phyloP scores from a whole-genome alignment of 2,888 invertebrate species.

The Lasius platythorax region DNA sequence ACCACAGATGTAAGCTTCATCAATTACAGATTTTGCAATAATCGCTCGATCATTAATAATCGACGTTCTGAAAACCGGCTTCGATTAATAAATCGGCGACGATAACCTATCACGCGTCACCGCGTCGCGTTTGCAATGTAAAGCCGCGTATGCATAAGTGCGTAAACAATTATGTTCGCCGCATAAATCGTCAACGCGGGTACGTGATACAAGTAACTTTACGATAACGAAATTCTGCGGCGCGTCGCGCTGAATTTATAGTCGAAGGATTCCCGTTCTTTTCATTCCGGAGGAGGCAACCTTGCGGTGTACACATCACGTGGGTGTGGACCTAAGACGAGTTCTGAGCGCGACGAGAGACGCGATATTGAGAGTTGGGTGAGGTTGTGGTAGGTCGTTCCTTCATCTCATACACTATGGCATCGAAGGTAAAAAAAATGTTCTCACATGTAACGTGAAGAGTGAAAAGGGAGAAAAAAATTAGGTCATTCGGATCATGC shows the following conservation, averaged over 20 bases:
- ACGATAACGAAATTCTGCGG: constrained; percentile 51
- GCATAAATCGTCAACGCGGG: constrained; percentile 48
- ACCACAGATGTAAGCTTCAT: background rate
- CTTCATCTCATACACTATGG: constrained; percentile 57
- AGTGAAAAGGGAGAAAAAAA: constrained; percentile 3
- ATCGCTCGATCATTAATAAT: background rate
- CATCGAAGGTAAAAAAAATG: constrained; percentile 65
- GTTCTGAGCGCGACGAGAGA: constrained; percentile 61
- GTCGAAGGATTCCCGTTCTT: constrained; percentile 53
- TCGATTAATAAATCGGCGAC: constrained; percentile 40
- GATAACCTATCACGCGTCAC: background rate
- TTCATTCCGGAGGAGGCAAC: constrained; percentile 64
- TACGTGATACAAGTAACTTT: constrained; percentile 44
- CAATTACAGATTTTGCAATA: constrained; percentile 16
- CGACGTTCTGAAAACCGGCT: constrained; percentile 19
- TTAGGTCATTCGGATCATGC: background rate
- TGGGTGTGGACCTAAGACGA: constrained; percentile 73
- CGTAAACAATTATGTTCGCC: constrained; percentile 47
- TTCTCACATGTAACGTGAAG: constrained; percentile 61
- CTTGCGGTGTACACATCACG: constrained; percentile 70
- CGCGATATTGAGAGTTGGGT: constrained; percentile 71
- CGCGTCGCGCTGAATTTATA: constrained; percentile 54
- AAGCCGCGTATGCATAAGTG: constrained; percentile 8
- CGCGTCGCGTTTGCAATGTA: constrained; percentile 31
- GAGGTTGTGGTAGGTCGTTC: constrained; percentile 74